A percentile compares a stretch with the other conserved stretches of the same genome.
Conservation (phyloP, 2,888 invertebrate species). For the Andrena flavipes region DNA sequence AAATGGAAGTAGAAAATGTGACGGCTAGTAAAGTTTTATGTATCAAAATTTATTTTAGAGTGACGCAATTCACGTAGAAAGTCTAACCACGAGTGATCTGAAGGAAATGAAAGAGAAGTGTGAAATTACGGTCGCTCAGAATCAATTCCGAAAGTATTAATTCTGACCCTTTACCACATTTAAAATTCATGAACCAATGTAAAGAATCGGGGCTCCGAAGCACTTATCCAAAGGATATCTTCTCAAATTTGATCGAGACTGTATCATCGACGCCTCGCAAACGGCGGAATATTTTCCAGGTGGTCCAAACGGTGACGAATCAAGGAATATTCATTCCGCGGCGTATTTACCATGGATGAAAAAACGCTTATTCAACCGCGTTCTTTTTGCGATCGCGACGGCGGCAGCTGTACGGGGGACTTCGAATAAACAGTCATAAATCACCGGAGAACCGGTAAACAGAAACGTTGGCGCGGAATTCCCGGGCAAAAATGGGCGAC, state of each 20-base stretch:
- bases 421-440: constrained; percentile 60
- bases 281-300: constrained; percentile 15
- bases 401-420: constrained; percentile 18
- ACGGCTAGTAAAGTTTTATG: no score
- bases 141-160: no score
- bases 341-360: constrained; percentile 2
- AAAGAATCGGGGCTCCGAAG: no score
- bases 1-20: no score
- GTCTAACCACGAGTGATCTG: no score
- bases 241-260: background rate
- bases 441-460: constrained; percentile 55
- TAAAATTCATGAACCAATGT: no score
- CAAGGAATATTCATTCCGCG: constrained; percentile 20
- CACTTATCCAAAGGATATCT: background rate
- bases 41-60: no score
- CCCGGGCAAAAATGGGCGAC: constrained; percentile 47
- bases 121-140: no score
- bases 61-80: no score
- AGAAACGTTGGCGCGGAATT: constrained; percentile 44
- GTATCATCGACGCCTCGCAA: background rate
- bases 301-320: background rate
- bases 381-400: constrained; percentile 27
- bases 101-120: no score
- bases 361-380: constrained; percentile 32
- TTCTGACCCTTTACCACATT: background rate